Base-by-base conservation (phyloP, 2,113 vertebrate genomes). In the Elaphurus davidianus region DNA sequence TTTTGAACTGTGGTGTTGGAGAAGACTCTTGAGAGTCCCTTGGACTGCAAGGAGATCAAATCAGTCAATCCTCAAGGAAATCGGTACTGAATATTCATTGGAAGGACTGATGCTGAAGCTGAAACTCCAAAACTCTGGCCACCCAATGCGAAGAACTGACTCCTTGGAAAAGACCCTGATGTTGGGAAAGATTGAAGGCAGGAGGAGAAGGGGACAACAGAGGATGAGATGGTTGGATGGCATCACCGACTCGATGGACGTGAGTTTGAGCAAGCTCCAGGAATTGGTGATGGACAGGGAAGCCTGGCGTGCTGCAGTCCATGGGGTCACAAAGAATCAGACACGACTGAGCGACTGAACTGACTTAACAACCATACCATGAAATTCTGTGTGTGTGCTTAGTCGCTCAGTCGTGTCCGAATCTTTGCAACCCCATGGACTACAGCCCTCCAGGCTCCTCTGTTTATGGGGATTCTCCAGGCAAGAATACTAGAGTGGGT, bases 351-450 rank as follows among this genome's bases (percentile, higher is more conserved):
- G 19, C 19, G 12, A 71, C 67, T 71, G 64, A 71, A 71, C 64
- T 71, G n/a, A 40, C n/a, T 36, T 71, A 36, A 71, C 19, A 71
- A 71, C n/a, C n/a, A 71, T 40, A 23, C n/a, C 67, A 12, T 6
- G 19, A 19, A 40, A 71, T 12, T 71, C 19, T 40, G 67, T 71
- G 67, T 71, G 67, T 2, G n/a, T 71, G 67, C n/a, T 71, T 40
- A 71, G 10, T 40, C 17, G 0, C n/a, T 71, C 64, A 11, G n/a
- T 71, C 1, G 0, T 40, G 67, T 71, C 19, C 8, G 1, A 71
- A 5, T 40, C n/a, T n/a, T 67, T 23, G 19, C 19, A 71, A 71
- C n/a, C n/a, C 10, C n/a, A 23, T 40, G n/a, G 67, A 71, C n/a
- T 71, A 40, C 6, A 71, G n/a, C 19, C 67, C n/a, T 6, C 67